A percentile compares a stretch with the other conserved stretches of the same genome.
phyloP scores from a whole-genome alignment of 1,140 invertebrate genomes.

The Oedothorax gibbosus region DNA sequence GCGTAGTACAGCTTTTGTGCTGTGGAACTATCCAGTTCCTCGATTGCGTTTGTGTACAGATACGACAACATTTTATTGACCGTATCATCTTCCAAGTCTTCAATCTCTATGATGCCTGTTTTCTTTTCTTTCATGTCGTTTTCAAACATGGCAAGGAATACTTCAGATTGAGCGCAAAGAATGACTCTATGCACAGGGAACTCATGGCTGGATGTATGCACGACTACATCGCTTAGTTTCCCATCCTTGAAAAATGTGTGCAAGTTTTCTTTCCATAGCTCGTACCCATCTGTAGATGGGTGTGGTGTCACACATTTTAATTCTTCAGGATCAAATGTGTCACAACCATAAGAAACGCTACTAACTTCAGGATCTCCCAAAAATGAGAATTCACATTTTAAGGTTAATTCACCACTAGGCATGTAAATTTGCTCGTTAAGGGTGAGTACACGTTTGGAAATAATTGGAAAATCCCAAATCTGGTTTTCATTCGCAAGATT shows the following conservation, averaged over 20 bases:
- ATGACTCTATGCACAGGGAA: neutral
- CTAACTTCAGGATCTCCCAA: neutral
- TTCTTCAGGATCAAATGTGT: neutral
- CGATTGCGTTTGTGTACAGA: neutral
- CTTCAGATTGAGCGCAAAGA: neutral
- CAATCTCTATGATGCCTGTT: neutral
- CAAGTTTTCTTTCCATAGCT: neutral
- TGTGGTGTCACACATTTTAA: neutral
- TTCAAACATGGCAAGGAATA: neutral
- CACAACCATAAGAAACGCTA: neutral
- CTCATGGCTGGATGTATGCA: neutral
- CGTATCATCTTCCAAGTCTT: neutral
- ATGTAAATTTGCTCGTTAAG: neutral
- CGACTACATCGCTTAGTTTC: neutral
- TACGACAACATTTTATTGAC: neutral
- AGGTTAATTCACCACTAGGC: conserved; percentile 1
- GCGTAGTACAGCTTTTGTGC: neutral
- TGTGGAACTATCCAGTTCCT: neutral
- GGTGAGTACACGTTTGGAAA: too few relatives aligned
- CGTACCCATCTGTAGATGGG: neutral
- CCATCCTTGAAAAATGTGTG: neutral
- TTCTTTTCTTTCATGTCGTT: neutral
- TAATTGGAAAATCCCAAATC: too few relatives aligned
- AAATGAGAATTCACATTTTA: neutral
- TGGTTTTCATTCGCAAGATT: too few relatives aligned